phyloP scores from a whole-genome alignment of 2,888 invertebrate genomes.

The Clanis bilineata region DNA sequence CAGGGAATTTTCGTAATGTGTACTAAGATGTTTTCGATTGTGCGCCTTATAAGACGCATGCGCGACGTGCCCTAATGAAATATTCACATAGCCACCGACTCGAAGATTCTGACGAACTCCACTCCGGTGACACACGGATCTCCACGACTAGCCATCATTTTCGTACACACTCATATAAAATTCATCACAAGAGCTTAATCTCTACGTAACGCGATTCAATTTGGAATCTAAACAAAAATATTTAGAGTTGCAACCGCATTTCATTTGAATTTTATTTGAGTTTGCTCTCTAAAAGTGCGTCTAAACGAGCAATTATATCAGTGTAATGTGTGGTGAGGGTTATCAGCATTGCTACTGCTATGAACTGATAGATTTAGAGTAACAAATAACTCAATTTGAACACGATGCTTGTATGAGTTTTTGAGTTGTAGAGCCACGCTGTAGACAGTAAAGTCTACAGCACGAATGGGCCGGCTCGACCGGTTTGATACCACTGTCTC shows the following conservation, averaged over 20 bases:
- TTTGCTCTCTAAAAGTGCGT: not conserved
- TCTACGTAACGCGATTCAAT: not conserved
- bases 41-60: conserved; percentile 34
- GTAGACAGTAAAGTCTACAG: too few species aligned
- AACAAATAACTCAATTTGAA: too few species aligned
- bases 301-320: not conserved
- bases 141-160: conserved; percentile 37
- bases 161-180: conserved; percentile 26
- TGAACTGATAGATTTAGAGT: too few species aligned
- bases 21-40: conserved; percentile 20
- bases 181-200: not conserved
- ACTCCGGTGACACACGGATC: conserved; percentile 33
- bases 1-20: conserved; percentile 5
- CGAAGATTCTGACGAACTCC: conserved; percentile 10
- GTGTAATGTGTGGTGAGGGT: too few species aligned
- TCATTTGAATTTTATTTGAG: not conserved
- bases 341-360: too few species aligned
- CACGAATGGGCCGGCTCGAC: too few species aligned
- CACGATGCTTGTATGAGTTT: too few species aligned
- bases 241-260: not conserved
- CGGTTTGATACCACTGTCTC: too few species aligned
- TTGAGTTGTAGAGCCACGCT: too few species aligned
- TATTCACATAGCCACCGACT: conserved; percentile 33
- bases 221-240: not conserved
- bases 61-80: conserved; percentile 40